Conservation (phyloP, 2,888 invertebrate genomes). For the Harpagoxenus sublaevis region DNA sequence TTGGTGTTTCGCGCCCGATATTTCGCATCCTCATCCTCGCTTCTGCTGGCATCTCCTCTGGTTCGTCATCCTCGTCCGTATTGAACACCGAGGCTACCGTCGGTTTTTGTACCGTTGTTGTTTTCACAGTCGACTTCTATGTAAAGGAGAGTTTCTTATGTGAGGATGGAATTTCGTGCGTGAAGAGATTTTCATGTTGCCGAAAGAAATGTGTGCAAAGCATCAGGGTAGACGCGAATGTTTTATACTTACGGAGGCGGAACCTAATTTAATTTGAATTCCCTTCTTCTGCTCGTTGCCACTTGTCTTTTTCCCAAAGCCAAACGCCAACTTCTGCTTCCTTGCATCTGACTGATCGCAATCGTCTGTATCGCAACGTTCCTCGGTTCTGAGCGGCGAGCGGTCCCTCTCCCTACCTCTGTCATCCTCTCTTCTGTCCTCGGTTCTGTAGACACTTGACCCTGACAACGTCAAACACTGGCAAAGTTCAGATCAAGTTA, state of each 20-base stretch:
- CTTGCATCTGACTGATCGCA: conserved; percentile 77
- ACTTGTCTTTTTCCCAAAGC: conserved; percentile 87
- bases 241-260: conserved; percentile 79
- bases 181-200: neutral
- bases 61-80: conserved; percentile 91
- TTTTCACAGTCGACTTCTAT: conserved; percentile 84
- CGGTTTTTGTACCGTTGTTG: conserved; percentile 85
- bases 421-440: conserved; percentile 82
- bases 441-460: conserved; percentile 87
- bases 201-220: neutral
- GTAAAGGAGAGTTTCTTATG: conserved; percentile 21
- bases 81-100: conserved; percentile 92
- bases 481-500: conserved; percentile 89
- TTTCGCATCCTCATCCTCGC: conserved; percentile 97
- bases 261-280: conserved; percentile 91
- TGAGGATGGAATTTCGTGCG: neutral
- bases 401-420: conserved; percentile 80
- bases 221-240: neutral
- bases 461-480: conserved; percentile 93
- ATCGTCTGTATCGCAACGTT: conserved; percentile 77
- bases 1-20: conserved; percentile 97
- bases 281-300: conserved; percentile 87
- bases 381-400: conserved; percentile 82
- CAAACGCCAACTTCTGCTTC: conserved; percentile 89
- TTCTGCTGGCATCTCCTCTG: conserved; percentile 97